phyloP scores from a whole-genome alignment of 2,797 vertebrate genomes.

The Balearica regulorum region DNA sequence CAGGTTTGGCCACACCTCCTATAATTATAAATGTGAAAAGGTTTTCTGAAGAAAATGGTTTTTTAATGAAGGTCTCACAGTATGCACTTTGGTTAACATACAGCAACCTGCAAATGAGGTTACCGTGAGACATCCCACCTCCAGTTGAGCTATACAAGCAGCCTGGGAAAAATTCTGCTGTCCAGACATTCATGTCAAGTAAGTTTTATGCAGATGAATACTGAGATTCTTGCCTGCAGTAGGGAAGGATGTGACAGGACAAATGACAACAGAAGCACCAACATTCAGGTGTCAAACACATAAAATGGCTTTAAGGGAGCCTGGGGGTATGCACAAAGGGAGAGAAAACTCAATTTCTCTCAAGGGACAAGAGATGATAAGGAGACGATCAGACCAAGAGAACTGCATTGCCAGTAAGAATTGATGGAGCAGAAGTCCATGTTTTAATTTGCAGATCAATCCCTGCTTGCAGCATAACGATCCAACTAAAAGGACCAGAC shows the following conservation, averaged over 20 bases:
- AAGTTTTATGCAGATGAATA: not conserved
- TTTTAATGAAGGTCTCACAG: constrained; percentile 17
- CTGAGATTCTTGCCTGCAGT: not conserved
- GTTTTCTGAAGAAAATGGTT: constrained; percentile 22
- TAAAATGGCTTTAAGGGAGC: constrained; percentile 27
- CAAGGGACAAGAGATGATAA: not conserved
- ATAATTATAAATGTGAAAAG: constrained; percentile 55
- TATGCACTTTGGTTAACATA: not conserved
- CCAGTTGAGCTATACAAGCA: not conserved
- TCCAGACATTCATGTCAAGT: not conserved
- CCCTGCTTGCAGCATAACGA: not conserved
- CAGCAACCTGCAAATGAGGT: not conserved
- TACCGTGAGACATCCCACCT: not conserved
- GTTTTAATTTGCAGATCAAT: constrained; percentile 13
- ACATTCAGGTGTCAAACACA: constrained; percentile 12
- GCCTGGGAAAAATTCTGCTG: constrained; percentile 2
- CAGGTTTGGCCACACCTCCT: constrained; percentile 62
- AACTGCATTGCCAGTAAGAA: not conserved
- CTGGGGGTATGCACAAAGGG: not conserved
- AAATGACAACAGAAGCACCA: constrained; percentile 21
- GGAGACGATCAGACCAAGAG: not conserved
- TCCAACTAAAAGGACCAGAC: not conserved
- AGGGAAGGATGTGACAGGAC: constrained; percentile 8
- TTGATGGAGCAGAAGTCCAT: not conserved
- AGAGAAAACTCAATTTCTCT: not conserved